Conservation (phyloP, 2,113 vertebrate genomes). For the Ancistrus triradiatus region DNA sequence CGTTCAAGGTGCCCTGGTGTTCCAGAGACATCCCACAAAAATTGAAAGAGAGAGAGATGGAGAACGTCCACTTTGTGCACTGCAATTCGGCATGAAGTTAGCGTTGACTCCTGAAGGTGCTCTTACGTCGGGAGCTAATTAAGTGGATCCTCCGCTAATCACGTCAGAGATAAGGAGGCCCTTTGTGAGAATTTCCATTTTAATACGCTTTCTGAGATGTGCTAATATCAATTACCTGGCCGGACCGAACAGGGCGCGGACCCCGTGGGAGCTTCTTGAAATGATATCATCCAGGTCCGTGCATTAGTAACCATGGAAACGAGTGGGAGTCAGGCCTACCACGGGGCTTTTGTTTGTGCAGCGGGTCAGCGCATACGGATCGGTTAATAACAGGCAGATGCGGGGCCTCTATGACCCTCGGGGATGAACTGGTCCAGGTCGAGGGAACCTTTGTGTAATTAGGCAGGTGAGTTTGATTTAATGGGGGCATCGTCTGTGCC, state of each 20-base stretch:
- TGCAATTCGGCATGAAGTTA: constrained; percentile 55
- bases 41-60: too few species aligned
- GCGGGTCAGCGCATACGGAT: neutral
- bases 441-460: neutral
- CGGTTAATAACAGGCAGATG: neutral
- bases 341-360: constrained; percentile 17
- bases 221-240: constrained; percentile 27
- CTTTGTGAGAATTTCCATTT: constrained; percentile 33
- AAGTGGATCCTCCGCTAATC: constrained; percentile 20
- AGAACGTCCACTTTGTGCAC: too few species aligned
- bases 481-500: too few species aligned
- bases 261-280: neutral
- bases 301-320: constrained; percentile 24
- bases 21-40: too few species aligned
- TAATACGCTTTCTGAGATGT: constrained; percentile 20
- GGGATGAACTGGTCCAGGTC: neutral
- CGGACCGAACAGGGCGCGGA: neutral
- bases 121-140: constrained; percentile 34
- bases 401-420: too few species aligned
- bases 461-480: neutral
- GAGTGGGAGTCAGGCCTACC: neutral
- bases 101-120: constrained; percentile 35
- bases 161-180: constrained; percentile 13
- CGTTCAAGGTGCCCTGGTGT: too few species aligned
- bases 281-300: neutral